Evolutionary conservation across 1,140 invertebrate species (phyloP).

Genomic region (Heliothis virescens): DNA sequence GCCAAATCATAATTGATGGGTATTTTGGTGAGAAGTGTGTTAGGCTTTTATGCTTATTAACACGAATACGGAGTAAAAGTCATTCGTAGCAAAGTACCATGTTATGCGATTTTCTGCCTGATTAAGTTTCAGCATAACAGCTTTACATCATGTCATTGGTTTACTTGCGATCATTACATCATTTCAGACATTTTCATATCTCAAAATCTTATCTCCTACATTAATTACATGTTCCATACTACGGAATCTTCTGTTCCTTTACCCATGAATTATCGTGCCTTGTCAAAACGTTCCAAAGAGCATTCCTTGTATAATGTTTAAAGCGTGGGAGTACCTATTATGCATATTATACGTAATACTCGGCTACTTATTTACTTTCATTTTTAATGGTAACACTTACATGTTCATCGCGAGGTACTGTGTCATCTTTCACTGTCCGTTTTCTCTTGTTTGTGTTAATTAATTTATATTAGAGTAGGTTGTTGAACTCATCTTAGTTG

Average conservation of each 20-base stretch:
- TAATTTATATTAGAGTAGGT: not conserved
- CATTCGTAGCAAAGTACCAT: too few relatives aligned
- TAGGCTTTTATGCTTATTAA: too few relatives aligned
- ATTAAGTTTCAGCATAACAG: too few relatives aligned
- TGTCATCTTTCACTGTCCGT: not conserved
- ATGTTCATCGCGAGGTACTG: not conserved
- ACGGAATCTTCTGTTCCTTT: not conserved
- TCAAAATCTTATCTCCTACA: not conserved
- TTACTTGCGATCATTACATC: not conserved
- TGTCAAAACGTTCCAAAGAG: constrained; percentile 3
- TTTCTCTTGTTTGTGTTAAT: constrained; percentile 11
- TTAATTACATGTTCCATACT: not conserved
- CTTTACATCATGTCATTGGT: not conserved
- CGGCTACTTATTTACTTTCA: constrained; percentile 26
- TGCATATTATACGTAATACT: constrained; percentile 25
- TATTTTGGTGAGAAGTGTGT: too few relatives aligned
- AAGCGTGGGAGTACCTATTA: constrained; percentile 25
- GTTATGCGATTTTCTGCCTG: too few relatives aligned
- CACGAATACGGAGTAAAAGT: too few relatives aligned
- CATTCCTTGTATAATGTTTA: not conserved
- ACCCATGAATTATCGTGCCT: not conserved
- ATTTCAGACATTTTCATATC: not conserved
- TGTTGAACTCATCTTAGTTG: not conserved
- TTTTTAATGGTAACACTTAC: constrained; percentile 9
- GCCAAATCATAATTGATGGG: too few relatives aligned